phyloP scores from a whole-genome alignment of 2,888 invertebrate genomes.

The Escarpia spicata region DNA sequence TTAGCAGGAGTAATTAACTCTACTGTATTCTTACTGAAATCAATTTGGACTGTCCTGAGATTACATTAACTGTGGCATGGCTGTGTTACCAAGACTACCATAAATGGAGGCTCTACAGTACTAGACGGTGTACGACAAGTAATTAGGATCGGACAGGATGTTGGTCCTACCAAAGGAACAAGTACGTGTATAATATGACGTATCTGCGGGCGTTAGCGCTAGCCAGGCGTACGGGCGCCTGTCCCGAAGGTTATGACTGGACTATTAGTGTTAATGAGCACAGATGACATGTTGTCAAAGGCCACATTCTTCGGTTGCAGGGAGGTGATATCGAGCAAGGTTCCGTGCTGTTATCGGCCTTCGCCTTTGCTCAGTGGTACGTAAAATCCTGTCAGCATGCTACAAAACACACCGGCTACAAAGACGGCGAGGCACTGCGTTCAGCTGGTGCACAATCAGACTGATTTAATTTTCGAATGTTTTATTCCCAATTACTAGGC shows the following conservation, averaged over 20 bases:
- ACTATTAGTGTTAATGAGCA: no score
- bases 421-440: not conserved
- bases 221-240: not conserved
- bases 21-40: no score
- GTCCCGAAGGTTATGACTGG: no score
- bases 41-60: no score
- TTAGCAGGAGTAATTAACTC: no score
- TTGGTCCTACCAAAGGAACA: not conserved
- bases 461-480: no score
- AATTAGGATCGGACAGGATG: not conserved
- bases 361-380: not conserved
- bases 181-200: not conserved
- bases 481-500: no score
- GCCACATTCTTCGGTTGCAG: not conserved
- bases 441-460: no score
- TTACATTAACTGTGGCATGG: no score
- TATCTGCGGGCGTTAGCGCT: not conserved
- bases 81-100: not conserved
- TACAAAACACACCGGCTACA: not conserved
- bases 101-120: not conserved
- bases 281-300: not conserved
- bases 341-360: not conserved
- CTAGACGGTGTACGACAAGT: not conserved
- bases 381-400: not conserved
- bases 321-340: not conserved